Conservation (phyloP, 2,888 invertebrate genomes). For the Cepaea hortensis region DNA sequence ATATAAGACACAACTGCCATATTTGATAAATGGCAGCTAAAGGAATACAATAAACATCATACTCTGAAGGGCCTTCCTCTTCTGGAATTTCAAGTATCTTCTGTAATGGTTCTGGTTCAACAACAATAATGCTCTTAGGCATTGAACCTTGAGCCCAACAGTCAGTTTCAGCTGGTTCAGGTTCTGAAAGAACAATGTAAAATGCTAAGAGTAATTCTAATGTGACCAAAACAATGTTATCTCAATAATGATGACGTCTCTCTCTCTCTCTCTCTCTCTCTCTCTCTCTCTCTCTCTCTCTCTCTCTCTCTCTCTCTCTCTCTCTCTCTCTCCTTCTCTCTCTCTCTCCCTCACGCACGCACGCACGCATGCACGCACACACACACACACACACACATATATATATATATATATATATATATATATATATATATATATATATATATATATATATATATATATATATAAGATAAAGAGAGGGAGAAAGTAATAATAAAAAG, state of each 20-base stretch:
- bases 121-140: constrained; percentile 62
- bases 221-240: background rate
- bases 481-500: no score
- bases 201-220: background rate
- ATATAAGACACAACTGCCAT: no score
- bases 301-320: no score
- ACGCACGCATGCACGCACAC: background rate
- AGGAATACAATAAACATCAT: constrained; percentile 25
- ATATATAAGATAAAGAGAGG: no score
- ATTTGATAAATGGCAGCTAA: no score
- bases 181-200: constrained; percentile 63
- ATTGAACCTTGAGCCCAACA: constrained; percentile 77
- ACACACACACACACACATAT: constrained; percentile 14
- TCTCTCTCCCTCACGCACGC: no score
- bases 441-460: no score
- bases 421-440: no score
- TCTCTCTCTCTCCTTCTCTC: no score
- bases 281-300: no score
- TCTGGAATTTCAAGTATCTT: constrained; percentile 62
- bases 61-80: constrained; percentile 51
- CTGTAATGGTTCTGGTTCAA: constrained; percentile 52
- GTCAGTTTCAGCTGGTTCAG: constrained; percentile 74
- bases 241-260: background rate
- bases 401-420: background rate
- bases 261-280: no score